Evolutionary conservation across 2,113 vertebrate species (phyloP).

Genomic region (Lanius ludovicianus): DNA sequence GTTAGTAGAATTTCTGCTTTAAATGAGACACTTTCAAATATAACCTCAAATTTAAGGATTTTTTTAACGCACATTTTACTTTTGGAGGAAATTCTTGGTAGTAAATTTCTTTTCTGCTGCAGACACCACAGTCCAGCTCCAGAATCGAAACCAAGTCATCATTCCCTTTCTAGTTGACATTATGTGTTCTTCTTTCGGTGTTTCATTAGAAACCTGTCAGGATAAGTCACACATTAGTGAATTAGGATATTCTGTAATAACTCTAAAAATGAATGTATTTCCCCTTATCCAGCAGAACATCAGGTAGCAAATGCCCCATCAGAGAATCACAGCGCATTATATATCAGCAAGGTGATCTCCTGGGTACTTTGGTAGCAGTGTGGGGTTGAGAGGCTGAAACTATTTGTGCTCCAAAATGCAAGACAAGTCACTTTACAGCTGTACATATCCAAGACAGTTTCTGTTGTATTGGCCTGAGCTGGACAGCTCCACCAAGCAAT

Average conservation of each 20-base stretch:
- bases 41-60: rapidly evolving
- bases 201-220: background rate
- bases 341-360: background rate
- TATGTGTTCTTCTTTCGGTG: background rate
- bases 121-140: background rate
- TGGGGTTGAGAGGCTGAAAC: background rate
- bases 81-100: background rate
- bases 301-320: background rate
- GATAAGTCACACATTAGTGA: background rate
- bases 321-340: background rate
- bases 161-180: background rate
- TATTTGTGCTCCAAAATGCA: background rate
- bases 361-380: background rate
- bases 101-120: background rate
- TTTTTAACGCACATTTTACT: background rate
- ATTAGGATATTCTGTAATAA: background rate
- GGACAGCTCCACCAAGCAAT: background rate
- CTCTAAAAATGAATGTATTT: background rate
- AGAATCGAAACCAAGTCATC: background rate
- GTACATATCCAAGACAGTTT: background rate
- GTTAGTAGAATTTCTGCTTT: background rate
- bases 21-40: background rate
- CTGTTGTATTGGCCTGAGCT: background rate
- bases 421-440: background rate
- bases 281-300: background rate